A percentile compares a stretch with the other conserved stretches of the same genome.
Conservation (phyloP, 2,113 vertebrate species). For the Colistium nudipinnis region DNA sequence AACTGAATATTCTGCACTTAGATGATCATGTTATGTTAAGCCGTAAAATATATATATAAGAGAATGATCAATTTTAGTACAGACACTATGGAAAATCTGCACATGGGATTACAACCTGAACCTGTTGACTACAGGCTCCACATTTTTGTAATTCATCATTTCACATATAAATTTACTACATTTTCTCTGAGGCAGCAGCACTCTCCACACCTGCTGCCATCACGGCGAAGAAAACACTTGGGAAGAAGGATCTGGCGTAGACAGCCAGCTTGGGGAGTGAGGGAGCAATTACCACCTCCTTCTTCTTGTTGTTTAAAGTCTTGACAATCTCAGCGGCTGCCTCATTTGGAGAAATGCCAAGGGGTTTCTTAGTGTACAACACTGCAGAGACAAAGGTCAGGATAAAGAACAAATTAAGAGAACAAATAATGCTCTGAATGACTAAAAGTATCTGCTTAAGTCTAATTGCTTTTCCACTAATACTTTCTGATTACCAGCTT, state of each 20-base stretch:
- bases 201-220: constrained; percentile 90
- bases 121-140: background rate
- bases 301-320: constrained; percentile 86
- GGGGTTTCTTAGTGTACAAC: constrained; percentile 84
- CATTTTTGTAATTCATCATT: background rate
- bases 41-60: background rate
- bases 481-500: too few species aligned
- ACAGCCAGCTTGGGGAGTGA: constrained; percentile 88
- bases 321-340: constrained; percentile 87
- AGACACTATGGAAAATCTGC: background rate
- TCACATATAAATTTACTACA: background rate
- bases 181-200: constrained; percentile 72
- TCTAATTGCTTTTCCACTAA: too few species aligned
- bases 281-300: constrained; percentile 91
- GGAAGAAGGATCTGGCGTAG: constrained; percentile 88
- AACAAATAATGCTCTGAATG: background rate
- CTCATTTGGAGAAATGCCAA: constrained; percentile 84
- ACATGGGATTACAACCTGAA: background rate
- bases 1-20: background rate
- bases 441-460: background rate
- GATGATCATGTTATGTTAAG: background rate
- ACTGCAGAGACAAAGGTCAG: constrained; percentile 69
- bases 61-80: background rate
- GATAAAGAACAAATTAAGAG: background rate
- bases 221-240: constrained; percentile 90